Conservation (phyloP, 2,113 vertebrate genomes). For the Gallinago undulata region DNA sequence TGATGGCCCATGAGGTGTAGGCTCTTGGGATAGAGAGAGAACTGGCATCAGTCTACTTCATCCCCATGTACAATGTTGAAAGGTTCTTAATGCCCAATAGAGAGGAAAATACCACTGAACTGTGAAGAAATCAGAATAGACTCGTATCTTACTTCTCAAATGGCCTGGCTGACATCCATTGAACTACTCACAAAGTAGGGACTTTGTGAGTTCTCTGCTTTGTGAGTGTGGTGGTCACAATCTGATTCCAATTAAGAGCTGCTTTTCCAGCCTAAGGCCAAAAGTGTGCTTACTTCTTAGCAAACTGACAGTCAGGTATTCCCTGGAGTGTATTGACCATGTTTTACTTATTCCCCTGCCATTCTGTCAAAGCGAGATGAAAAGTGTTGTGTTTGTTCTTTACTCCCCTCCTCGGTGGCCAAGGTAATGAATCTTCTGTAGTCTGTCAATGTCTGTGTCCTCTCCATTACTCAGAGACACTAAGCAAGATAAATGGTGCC, state of each 20-base stretch:
- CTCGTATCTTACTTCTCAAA: background rate
- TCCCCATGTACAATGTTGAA: background rate
- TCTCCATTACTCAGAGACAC: background rate
- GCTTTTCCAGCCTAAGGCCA: background rate
- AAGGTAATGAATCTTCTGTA: background rate
- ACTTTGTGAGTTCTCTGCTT: background rate
- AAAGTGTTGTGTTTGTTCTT: background rate
- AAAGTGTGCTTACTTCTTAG: background rate
- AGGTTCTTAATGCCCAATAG: background rate
- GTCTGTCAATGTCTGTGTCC: background rate
- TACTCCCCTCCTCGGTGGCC: background rate
- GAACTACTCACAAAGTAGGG: background rate
- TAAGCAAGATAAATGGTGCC: background rate
- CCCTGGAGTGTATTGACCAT: background rate
- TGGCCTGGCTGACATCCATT: background rate
- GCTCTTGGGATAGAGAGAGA: background rate
- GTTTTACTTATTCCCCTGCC: background rate
- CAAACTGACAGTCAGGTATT: background rate
- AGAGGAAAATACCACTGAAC: background rate
- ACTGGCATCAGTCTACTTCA: background rate
- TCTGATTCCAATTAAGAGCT: background rate
- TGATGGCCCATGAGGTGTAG: background rate
- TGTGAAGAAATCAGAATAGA: background rate
- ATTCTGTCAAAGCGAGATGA: background rate
- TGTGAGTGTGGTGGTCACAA: background rate